phyloP scores from a whole-genome alignment of 1,140 invertebrate genomes.

The Himalopsyche phryganea region DNA sequence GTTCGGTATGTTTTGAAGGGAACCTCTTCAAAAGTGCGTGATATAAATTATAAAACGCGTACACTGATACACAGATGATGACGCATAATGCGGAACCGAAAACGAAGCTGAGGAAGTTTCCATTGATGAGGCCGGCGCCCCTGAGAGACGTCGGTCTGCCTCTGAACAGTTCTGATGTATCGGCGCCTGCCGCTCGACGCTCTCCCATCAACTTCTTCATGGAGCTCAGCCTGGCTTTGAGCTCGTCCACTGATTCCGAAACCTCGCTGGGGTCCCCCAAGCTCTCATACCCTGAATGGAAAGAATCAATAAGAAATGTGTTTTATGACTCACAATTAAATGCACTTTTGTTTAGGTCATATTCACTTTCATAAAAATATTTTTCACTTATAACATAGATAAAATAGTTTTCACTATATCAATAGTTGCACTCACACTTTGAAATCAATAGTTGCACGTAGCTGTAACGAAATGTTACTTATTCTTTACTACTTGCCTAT shows the following conservation, averaged over 20 bases:
- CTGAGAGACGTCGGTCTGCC: conserved; percentile 49
- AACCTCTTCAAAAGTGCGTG: conserved; percentile 77
- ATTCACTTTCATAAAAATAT: no score
- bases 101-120: conserved; percentile 74
- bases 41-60: conserved; percentile 81
- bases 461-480: no score
- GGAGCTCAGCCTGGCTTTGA: conserved; percentile 67
- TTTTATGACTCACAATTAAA: no score
- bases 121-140: conserved; percentile 68
- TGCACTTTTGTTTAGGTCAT: no score
- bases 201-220: conserved; percentile 80
- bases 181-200: conserved; percentile 50
- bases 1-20: conserved; percentile 69
- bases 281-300: conserved; percentile 23
- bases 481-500: no score
- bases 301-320: neutral
- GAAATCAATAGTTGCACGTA: no score
- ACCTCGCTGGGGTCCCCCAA: conserved; percentile 51
- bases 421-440: no score
- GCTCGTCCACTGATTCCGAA: conserved; percentile 71
- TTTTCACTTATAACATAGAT: no score
- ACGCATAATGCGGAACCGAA: conserved; percentile 71
- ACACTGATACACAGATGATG: conserved; percentile 74
- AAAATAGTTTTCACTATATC: no score
- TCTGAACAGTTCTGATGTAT: conserved; percentile 48